Percentiles rank a stretch among this genome's conserved stretches.
These are phyloP conservation scores for Frankliniella intonsa DNA, from an alignment of 2,888 invertebrate species.

Conservation along the genomic window DNA sequence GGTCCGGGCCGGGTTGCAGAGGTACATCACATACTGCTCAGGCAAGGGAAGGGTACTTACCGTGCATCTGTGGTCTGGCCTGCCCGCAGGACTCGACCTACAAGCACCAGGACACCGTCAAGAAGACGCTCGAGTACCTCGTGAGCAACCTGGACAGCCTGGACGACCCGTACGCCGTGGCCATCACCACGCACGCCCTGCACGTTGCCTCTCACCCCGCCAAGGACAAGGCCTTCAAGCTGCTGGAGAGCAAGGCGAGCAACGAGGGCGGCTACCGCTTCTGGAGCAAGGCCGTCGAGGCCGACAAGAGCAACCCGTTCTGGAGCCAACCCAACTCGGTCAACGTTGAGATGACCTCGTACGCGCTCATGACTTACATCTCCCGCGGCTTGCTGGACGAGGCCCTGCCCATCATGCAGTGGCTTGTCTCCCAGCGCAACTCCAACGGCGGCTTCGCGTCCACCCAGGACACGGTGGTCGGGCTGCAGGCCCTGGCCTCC, in stretches of 20 bases:
- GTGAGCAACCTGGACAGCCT: conserved; percentile 58
- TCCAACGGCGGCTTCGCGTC: conserved; percentile 65
- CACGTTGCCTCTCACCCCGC: conserved; percentile 66
- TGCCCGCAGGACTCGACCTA: conserved; percentile 39
- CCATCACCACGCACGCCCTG: conserved; percentile 69
- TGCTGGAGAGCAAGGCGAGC: conserved; percentile 52
- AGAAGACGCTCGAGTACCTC: conserved; percentile 70
- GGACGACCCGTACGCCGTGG: conserved; percentile 66
- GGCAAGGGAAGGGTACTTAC: not conserved
- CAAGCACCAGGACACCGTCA: conserved; percentile 59
- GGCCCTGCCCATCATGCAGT: conserved; percentile 60
- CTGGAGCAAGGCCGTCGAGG: conserved; percentile 66
- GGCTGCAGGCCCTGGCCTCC: conserved; percentile 61
- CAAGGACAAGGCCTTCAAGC: conserved; percentile 58
- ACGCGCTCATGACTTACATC: conserved; percentile 67
- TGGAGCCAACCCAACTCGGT: conserved; percentile 57
- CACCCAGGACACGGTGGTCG: conserved; percentile 68
- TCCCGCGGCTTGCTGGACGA: conserved; percentile 48
- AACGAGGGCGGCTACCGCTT: conserved; percentile 59
- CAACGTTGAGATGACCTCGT: conserved; percentile 81
- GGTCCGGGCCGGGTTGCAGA: conserved; percentile 38
- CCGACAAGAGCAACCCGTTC: conserved; percentile 61
- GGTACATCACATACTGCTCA: not conserved
- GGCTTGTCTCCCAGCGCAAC: conserved; percentile 67
- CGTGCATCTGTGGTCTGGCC: no score